Base-by-base conservation (phyloP, 2,888 invertebrate genomes). In the Steromphala cineraria region DNA sequence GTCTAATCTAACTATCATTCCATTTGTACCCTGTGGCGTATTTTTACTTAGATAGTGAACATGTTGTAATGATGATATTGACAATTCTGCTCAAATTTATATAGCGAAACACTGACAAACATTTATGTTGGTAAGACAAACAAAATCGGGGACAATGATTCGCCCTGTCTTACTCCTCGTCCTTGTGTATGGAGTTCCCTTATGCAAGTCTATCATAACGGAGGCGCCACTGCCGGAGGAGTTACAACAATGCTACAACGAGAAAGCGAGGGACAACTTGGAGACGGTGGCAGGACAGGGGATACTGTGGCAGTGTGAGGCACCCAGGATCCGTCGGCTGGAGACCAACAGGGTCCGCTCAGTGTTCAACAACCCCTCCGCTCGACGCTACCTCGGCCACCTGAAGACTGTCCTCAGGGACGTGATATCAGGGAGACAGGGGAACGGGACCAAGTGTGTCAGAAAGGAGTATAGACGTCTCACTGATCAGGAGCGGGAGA, bases 401-500 rank as follows among this genome's bases (percentile, higher is more conserved):
- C 53, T 77, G 15, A 28, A 28, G 24, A 17, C 24, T 2, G 28
- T 15, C 24, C 24, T 67, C 17, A 67, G 19, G 17, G 17, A 4
- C 1, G 36, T 13, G 4, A 10, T 28, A 10, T 13, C 7, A 15
- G 28, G 81, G 8, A 40, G 21, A 1, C 82, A 76, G 71, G 74
- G 83, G 1, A 82, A 83, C 46, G 83, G 80, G n/a, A 24, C 21
- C 13, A 67, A 36, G 19, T 83, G 81, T 67, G 81, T 89, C 55
- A 84, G 90, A 55, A 89, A 86, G 55, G 90, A 90, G 81, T 90
- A 90, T 80, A 83, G 90, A n/a, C 83, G 86, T 79, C 71, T 90
- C 46, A 81, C 87, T 10, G 88, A 88, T 75, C 76, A 82, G 17
- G 88, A 90, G 75, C 82, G 89, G 31, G 17, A 75, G 3, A 56